phyloP scores from a whole-genome alignment of 2,113 vertebrate genomes.

The Okapia johnstoni region DNA sequence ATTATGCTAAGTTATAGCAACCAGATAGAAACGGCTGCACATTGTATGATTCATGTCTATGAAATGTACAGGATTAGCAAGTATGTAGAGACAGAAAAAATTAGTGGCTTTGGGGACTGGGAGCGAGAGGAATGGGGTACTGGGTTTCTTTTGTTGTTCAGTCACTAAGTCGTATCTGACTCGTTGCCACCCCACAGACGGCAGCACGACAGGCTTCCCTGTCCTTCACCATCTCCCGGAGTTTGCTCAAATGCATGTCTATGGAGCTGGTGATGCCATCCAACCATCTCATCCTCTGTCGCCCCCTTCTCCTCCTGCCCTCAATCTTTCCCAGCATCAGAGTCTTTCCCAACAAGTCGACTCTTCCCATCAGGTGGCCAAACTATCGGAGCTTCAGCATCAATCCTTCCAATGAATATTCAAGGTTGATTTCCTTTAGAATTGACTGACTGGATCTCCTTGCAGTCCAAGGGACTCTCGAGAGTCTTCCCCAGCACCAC shows the following conservation, averaged over 20 bases:
- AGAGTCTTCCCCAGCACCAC: not conserved
- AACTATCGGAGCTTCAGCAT: not conserved
- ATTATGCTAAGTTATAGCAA: not conserved
- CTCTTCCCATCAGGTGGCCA: not conserved
- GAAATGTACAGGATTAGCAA: not conserved
- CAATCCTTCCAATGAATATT: not conserved
- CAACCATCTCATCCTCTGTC: not conserved
- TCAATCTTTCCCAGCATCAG: not conserved
- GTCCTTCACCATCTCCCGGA: not conserved
- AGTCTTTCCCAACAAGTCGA: not conserved
- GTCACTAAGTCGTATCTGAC: fast-evolving
- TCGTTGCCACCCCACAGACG: not conserved
- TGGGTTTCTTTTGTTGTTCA: too few relatives aligned
- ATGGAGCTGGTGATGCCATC: not conserved
- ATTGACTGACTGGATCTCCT: not conserved
- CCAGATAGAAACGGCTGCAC: fast-evolving
- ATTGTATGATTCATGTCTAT: fast-evolving
- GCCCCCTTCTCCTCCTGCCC: not conserved
- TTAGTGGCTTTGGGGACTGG: fast-evolving
- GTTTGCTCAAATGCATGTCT: not conserved
- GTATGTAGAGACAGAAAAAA: not conserved
- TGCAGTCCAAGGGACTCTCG: not conserved
- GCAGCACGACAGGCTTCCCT: not conserved
- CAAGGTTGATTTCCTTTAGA: not conserved
- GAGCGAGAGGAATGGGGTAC: not conserved